Evolutionary conservation across 2,797 vertebrate genomes (phyloP), one percentile per base, ranked within the genome.

Genomic region (Scarus forsteni): DNA sequence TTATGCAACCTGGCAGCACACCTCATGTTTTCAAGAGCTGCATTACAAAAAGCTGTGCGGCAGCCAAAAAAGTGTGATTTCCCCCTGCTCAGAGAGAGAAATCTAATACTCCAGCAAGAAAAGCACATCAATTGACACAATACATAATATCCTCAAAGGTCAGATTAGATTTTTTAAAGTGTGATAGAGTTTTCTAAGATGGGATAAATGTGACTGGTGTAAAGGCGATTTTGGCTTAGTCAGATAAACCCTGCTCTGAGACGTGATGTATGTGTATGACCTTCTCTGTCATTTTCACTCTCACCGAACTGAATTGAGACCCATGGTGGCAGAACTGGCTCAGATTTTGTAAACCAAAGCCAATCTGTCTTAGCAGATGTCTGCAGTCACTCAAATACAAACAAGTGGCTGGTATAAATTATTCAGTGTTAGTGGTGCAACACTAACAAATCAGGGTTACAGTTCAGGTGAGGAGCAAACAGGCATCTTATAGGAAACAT

Each of bases 271-370:
- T 56, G n/a, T 19, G n/a, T 66, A 13, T 60, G 68, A 81, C 73
- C 79, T 76, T 77, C 35, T 67, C 57, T 82, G 72, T 87, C 77
- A 73, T 51, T 67, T 71, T 72, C 51, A 44, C 14, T 80, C 64
- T 60, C 54, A 68, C 52, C 48, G 56, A 76, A 59, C 50, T 61
- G 60, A 68, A 76, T 46, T 65, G 68, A 72, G 40, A 77, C 79
- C 35, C 72, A 73, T 35, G 55, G 48, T 43, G 58, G 65, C 52
- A 73, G 80, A 80, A 77, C 6, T 70, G 79, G 66, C 65, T 48
- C 50, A 62, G 19, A 60, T 38, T 36, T 73, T 55, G 19, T 66
- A 40, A 66, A 40, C 64, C 52, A 3, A 14, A 80, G 68, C 60
- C 62, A 60, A 13, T 71, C 57, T 34, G 34, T 35, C 34, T 60